Evolutionary conservation across 2,113 vertebrate species (phyloP), one percentile per base, ranked within the genome.

Genomic region (Rattus norvegicus): DNA sequence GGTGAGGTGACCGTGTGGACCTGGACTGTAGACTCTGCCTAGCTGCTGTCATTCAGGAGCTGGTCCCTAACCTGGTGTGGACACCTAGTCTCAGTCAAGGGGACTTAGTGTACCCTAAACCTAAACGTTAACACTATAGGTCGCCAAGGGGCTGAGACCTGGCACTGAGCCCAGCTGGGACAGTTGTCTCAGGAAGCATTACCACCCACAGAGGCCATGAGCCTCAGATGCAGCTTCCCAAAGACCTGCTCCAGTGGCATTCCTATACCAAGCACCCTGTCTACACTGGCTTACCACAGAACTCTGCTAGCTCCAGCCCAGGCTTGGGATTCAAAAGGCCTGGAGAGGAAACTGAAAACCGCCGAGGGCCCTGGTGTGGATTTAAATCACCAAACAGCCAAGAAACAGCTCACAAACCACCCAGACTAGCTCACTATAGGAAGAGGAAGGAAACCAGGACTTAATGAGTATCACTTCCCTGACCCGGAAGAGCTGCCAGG

Each of bases 371-470:
- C 19, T 6, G 2, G 5, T 39, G 7, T 16, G 36, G 11, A 70
- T 10, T 63, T 39, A 52, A 47, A n/a, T 75, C 67, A 3, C 56
- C 33, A 2, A 76, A 17, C 17, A 19, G 36, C 28, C 16, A 56
- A 30, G 52, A 47, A 89, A 26, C 14, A 16, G 13, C n/a, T 28
- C 47, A 10, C 33, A 91, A 30, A 13, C n/a, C 76, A 65, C 17
- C 19, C 52, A 2, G 39, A 19, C 30, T 5, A 20, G 5, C 67
- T 88, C 56, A n/a, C 2, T 28, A 16, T 4, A 43, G 36, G 47
- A 12, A 43, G 61, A 22, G 1, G 26, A 3, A 65, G 86, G 6
- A 54, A 20, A 16, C 4, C 0, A 0, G 11, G 7, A 0, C 30
- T 3, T n/a, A 3, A 11, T 16, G 3, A 16, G 20, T 28, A 0